Evolutionary conservation across 2,113 vertebrate genomes (phyloP).

Genomic region (Centropus unirufus): DNA sequence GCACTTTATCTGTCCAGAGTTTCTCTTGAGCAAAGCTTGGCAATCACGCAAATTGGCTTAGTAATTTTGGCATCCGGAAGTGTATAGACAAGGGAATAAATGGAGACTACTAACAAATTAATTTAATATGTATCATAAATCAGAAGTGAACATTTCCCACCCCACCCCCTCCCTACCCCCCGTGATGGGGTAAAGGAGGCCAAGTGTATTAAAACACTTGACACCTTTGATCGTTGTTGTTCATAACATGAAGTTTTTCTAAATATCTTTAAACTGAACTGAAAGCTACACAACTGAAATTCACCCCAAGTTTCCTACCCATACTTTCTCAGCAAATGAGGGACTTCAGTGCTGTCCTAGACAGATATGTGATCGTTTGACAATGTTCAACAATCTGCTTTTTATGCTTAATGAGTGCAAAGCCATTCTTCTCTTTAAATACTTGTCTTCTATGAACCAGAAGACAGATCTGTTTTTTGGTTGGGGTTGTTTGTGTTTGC

Average conservation of each 20-base stretch:
- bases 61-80: constrained; percentile 25
- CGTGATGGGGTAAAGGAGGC: not conserved
- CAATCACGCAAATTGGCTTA: constrained; percentile 56
- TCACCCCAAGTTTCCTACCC: not conserved
- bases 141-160: not conserved
- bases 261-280: not conserved
- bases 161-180: not conserved
- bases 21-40: constrained; percentile 17
- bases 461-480: not conserved
- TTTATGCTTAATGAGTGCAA: not conserved
- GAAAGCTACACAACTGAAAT: not conserved
- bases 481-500: too few species aligned
- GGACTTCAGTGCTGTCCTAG: not conserved
- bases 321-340: not conserved
- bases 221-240: not conserved
- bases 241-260: constrained; percentile 12
- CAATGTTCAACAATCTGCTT: not conserved
- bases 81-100: constrained; percentile 33
- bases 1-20: not conserved
- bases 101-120: constrained; percentile 4
- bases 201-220: not conserved
- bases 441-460: not conserved
- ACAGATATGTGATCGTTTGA: not conserved
- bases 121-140: constrained; percentile 56
- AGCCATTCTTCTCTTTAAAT: not conserved